These are phyloP conservation scores for Apamea anceps DNA, from an alignment of 2,888 invertebrate species.

Conservation along the genomic window DNA sequence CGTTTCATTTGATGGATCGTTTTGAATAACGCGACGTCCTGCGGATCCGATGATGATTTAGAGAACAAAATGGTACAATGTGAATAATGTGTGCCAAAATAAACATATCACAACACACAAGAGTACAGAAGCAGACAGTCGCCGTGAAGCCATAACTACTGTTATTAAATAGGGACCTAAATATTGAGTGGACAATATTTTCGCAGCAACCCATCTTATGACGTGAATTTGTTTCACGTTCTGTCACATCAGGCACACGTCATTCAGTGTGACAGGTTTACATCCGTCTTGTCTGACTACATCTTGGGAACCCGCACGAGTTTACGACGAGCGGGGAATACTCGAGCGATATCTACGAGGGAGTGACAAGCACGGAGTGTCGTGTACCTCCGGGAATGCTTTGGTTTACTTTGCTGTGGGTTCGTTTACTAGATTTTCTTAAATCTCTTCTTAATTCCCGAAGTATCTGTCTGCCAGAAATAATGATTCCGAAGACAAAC, in stretches of 20 bases:
- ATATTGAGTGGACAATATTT: background rate
- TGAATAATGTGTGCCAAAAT: background rate
- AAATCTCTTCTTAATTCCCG: background rate
- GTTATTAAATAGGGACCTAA: background rate
- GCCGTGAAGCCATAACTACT: background rate
- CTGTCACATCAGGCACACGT: background rate
- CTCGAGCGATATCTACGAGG: background rate
- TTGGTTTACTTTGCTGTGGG: constrained; percentile 6
- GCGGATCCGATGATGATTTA: background rate
- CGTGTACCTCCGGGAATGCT: background rate
- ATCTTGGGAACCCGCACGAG: background rate
- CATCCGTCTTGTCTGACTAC: constrained; percentile 6
- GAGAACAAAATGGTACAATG: background rate
- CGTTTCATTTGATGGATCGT: constrained; percentile 26
- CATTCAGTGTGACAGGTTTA: background rate
- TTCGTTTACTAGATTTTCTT: background rate
- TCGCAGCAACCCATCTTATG: background rate
- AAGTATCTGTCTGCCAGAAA: background rate
- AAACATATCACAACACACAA: background rate
- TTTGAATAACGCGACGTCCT: too few relatives aligned
- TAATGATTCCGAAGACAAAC: background rate
- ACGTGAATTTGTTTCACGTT: background rate
- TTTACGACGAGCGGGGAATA: constrained; percentile 5
- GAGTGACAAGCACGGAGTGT: background rate
- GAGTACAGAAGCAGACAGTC: background rate